phyloP scores from a whole-genome alignment of 2,797 vertebrate genomes.

The Gallirallus australis region DNA sequence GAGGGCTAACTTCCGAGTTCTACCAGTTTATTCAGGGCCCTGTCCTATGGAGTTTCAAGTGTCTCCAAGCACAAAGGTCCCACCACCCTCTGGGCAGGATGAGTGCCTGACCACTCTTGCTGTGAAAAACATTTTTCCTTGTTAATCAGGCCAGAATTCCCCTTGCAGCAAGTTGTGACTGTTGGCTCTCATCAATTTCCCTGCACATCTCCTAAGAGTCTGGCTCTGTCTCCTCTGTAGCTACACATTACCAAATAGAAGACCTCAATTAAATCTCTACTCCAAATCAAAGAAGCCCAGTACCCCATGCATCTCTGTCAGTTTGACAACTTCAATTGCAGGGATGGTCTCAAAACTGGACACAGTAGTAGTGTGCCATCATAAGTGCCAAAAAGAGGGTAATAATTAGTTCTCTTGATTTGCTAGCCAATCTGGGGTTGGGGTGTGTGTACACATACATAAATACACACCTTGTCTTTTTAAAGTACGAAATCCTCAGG shows the following conservation, averaged over 20 bases:
- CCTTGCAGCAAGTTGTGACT: not conserved
- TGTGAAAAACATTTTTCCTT: not conserved
- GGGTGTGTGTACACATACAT: no score
- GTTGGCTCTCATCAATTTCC: not conserved
- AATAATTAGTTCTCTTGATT: not conserved
- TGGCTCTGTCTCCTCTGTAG: not conserved
- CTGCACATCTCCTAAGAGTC: not conserved
- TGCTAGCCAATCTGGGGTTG: not conserved
- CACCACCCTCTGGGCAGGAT: not conserved
- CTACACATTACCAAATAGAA: not conserved
- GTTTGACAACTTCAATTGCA: not conserved
- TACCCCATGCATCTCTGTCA: not conserved
- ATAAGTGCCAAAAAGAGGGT: not conserved
- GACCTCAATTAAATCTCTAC: not conserved
- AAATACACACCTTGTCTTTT: not conserved
- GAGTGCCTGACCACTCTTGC: accelerated
- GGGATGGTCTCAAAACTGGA: not conserved
- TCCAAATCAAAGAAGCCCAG: not conserved
- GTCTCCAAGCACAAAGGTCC: not conserved
- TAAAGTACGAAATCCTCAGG: not conserved
- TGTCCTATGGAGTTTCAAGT: not conserved
- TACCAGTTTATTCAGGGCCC: not conserved
- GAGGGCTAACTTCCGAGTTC: not conserved
- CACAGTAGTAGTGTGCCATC: not conserved
- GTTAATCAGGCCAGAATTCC: not conserved